Conservation (phyloP, 2,888 invertebrate genomes). For the Agrotis segetum region DNA sequence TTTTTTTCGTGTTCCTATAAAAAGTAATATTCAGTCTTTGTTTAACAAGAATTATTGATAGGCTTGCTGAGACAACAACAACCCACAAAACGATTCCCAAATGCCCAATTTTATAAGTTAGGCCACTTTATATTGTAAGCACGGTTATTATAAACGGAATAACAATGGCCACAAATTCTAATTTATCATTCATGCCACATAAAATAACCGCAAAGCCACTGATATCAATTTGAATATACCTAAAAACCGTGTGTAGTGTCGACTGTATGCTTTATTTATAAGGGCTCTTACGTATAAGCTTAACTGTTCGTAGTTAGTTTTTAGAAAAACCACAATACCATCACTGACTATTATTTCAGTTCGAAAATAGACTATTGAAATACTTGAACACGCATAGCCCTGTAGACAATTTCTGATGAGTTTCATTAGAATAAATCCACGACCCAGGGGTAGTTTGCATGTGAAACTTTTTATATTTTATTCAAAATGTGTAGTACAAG, state of each 20-base stretch:
- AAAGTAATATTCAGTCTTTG: background rate
- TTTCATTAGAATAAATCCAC: too few relatives aligned
- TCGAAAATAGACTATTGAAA: background rate
- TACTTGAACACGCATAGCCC: too few relatives aligned
- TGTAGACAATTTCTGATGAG: too few relatives aligned
- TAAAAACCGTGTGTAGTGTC: conserved; percentile 1
- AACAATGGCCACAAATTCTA: conserved; percentile 29
- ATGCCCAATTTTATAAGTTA: conserved; percentile 15
- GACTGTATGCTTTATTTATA: background rate
- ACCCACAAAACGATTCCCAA: background rate
- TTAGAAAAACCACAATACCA: conserved; percentile 1
- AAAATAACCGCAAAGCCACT: conserved; percentile 37
- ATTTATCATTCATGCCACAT: conserved; percentile 27
- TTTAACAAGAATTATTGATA: background rate
- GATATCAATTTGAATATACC: conserved; percentile 23
- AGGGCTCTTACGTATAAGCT: background rate
- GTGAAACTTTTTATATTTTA: background rate
- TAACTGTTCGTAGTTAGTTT: background rate
- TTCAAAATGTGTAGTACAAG: too few relatives aligned
- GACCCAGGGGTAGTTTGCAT: too few relatives aligned
- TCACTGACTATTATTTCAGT: background rate
- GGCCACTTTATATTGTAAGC: background rate
- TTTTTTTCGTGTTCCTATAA: background rate
- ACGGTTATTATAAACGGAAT: conserved; percentile 13
- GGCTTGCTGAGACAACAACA: background rate